These are phyloP conservation scores for Drosophila subpulchrella DNA, from an alignment of 1,140 invertebrate species.

Conservation along the genomic window DNA sequence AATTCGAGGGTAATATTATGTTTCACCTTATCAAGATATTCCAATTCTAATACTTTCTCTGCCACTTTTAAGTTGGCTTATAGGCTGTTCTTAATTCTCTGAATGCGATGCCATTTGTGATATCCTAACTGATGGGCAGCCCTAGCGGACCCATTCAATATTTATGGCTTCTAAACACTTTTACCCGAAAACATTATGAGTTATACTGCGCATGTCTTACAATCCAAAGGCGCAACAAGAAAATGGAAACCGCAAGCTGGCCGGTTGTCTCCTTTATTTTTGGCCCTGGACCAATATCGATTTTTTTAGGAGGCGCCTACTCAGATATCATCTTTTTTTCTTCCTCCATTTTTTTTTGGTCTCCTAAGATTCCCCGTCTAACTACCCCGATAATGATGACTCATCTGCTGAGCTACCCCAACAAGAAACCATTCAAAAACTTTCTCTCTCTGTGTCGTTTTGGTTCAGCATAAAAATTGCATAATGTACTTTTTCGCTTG, in stretches of 20 bases:
- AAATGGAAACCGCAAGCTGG: slow-evolving; percentile 18
- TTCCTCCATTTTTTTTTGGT: neutral
- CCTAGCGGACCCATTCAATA: slow-evolving; percentile 20
- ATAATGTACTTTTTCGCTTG: slow-evolving; percentile 59
- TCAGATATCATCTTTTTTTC: neutral
- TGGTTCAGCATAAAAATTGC: slow-evolving; percentile 74
- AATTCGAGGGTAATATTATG: neutral
- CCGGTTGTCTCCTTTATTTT: slow-evolving; percentile 18
- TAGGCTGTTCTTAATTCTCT: neutral
- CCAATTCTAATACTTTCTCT: slow-evolving; percentile 1
- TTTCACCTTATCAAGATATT: neutral
- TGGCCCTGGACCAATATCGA: slow-evolving; percentile 48
- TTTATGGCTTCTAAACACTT: slow-evolving; percentile 37
- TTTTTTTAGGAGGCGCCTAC: slow-evolving; percentile 21
- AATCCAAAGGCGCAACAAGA: slow-evolving; percentile 45
- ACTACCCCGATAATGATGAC: slow-evolving; percentile 25
- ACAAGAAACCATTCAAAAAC: slow-evolving; percentile 28
- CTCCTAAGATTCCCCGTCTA: neutral
- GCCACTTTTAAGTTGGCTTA: neutral
- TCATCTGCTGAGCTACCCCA: slow-evolving; percentile 39
- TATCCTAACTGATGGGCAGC: slow-evolving; percentile 38
- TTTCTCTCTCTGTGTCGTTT: slow-evolving; percentile 59
- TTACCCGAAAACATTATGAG: slow-evolving; percentile 9
- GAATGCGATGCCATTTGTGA: slow-evolving; percentile 24
- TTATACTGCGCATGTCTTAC: slow-evolving; percentile 35